Evolutionary conservation across 2,888 invertebrate genomes (phyloP).

Genomic region (Leucophora obtusa): DNA sequence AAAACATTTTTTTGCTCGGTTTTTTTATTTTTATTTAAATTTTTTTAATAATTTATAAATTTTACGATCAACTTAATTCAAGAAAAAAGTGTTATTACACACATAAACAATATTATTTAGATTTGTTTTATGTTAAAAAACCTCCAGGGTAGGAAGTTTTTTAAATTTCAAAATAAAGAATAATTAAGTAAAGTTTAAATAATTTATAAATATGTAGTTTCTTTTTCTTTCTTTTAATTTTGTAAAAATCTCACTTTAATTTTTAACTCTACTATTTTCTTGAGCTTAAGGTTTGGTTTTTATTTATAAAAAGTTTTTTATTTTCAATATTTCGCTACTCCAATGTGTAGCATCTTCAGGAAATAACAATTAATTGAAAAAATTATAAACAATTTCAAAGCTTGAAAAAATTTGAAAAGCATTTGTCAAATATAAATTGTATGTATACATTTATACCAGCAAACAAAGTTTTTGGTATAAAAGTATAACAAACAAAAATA

Average conservation of each 20-base stretch:
- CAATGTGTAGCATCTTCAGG: no score
- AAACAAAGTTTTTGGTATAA: no score
- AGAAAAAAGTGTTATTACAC: constrained; percentile 41
- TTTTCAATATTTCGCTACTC: no score
- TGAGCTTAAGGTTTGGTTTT: no score
- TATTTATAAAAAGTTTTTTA: no score
- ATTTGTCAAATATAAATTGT: no score
- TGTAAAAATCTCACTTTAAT: constrained; percentile 25
- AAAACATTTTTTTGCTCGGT: constrained; percentile 27
- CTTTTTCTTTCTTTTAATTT: not conserved
- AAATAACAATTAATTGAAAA: no score
- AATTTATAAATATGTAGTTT: constrained; percentile 20
- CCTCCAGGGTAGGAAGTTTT: constrained; percentile 6
- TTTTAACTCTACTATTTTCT: no score
- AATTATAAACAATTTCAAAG: no score
- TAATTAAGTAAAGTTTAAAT: constrained; percentile 16
- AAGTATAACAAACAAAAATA: no score
- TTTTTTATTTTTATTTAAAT: constrained; percentile 38
- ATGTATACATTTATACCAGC: no score
- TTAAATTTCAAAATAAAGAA: constrained; percentile 32
- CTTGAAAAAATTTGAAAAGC: no score
- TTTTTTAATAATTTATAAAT: constrained; percentile 29
- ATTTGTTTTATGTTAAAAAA: not conserved
- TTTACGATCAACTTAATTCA: constrained; percentile 45
- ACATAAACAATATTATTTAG: constrained; percentile 44